These are phyloP conservation scores for Anarhynchus alexandrinus DNA, from an alignment of 2,113 vertebrate species.

Conservation along the genomic window DNA sequence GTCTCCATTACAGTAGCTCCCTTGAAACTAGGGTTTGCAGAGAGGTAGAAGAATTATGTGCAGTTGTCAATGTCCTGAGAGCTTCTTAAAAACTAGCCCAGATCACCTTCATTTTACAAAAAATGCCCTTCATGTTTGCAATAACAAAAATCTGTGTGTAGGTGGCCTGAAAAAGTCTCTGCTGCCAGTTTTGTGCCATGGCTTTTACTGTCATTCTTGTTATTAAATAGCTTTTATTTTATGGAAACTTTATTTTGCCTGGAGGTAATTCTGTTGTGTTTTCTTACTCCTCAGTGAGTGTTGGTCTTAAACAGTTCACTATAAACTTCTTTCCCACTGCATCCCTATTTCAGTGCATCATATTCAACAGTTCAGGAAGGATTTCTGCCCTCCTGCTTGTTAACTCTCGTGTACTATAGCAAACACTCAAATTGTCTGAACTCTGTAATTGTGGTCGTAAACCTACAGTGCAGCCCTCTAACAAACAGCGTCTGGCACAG, in stretches of 20 bases:
- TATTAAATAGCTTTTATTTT: not conserved
- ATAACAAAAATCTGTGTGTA: not conserved
- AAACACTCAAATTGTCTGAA: not conserved
- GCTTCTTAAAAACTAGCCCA: not conserved
- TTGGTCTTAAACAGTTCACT: not conserved
- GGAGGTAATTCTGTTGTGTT: not conserved
- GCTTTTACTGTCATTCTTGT: not conserved
- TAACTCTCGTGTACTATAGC: not conserved
- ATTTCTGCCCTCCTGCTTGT: not conserved
- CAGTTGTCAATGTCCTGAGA: not conserved
- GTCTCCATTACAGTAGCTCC: not conserved
- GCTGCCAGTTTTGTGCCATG: not conserved
- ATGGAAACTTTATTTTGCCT: not conserved
- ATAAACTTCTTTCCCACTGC: not conserved
- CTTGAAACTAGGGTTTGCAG: not conserved
- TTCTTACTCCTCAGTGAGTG: not conserved
- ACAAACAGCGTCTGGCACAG: not conserved
- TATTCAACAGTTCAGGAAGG: not conserved
- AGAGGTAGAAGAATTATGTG: not conserved
- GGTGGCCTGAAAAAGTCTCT: not conserved
- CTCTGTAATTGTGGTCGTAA: not conserved
- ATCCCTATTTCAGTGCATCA: not conserved
- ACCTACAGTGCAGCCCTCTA: not conserved
- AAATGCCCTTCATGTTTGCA: not conserved
- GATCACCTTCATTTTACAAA: not conserved